Evolutionary conservation across 1,140 invertebrate genomes (phyloP), one percentile per base, ranked within the genome.

Genomic region (Meloidogyne exigua): DNA sequence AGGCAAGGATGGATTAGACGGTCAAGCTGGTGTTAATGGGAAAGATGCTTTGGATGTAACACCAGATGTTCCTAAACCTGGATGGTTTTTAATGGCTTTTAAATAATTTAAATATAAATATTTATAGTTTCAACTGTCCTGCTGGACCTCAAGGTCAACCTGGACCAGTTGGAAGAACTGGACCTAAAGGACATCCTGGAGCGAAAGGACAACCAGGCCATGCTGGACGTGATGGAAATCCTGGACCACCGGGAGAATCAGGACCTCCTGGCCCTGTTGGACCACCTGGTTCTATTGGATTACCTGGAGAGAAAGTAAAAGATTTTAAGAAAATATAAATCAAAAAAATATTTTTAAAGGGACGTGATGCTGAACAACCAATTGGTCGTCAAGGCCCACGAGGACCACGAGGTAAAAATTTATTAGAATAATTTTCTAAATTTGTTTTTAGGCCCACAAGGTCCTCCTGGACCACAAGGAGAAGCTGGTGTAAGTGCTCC

Each of bases 131-230:
- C 76, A 68, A 86, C 79, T 83, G 82, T 64, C 83, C 83, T 21
- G 76, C 83, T 64, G 83, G 83, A 68, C 78, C 82, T 28, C 76
- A 76, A 75, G 83, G 83, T 39, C 67, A 76, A 39, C 82, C 85
- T 25, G 83, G 83, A 42, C 84, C 86, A 36, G 77, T 87, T 26
- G 84, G 84, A 49, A 76, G 87, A 2, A 80, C 85, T 68, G 84
- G 84, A 73, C 76, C 79, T 42, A 78, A 85, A 69, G 84, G 84
- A 69, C 80, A 87, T 75, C 65, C 76, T 25, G 84, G 84, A 65
- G 75, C 84, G 39, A 80, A 83, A 36, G 84, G 84, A 65, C 83
- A 80, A 18, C 67, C 81, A 13, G 84, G 86, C 32, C 62, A 80
- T 12, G 72, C 78, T 12, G 85, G 86, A 75, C 74, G 82, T 25